Percentiles rank a stretch among this genome's conserved stretches.
phyloP scores from a whole-genome alignment of 2,888 invertebrate genomes.

The Heliconius aoede region DNA sequence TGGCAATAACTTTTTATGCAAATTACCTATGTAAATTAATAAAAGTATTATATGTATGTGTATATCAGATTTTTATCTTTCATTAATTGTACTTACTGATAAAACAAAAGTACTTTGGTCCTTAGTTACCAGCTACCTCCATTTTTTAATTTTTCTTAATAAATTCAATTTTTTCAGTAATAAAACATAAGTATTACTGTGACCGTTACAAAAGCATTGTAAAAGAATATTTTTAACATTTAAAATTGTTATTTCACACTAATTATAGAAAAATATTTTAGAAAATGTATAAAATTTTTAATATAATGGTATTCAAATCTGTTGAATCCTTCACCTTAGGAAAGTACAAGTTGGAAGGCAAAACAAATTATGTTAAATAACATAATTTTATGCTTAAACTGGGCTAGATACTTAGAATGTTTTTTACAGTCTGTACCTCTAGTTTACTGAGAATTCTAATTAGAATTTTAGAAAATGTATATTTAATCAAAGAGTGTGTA shows the following conservation, averaged over 20 bases:
- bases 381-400: constrained; percentile 9
- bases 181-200: too few relatives aligned
- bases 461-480: background rate
- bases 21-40: constrained; percentile 15
- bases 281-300: background rate
- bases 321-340: background rate
- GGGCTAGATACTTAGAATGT: constrained; percentile 29
- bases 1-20: constrained; percentile 28
- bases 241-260: background rate
- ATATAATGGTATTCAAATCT: too few relatives aligned
- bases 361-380: constrained; percentile 7
- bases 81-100: constrained; percentile 30
- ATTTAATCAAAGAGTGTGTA: constrained; percentile 21
- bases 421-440: constrained; percentile 14
- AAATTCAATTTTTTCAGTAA: background rate
- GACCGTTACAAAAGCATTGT: too few relatives aligned
- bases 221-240: background rate
- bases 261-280: background rate
- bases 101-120: constrained; percentile 3
- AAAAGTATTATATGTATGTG: constrained; percentile 12
- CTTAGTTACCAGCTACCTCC: constrained; percentile 17
- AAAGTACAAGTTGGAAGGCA: background rate
- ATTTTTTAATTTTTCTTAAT: constrained; percentile 19
- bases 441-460: background rate
- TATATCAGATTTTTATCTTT: constrained; percentile 15